Base-by-base conservation (phyloP, 2,113 vertebrate species). In the Pungitius pungitius region DNA sequence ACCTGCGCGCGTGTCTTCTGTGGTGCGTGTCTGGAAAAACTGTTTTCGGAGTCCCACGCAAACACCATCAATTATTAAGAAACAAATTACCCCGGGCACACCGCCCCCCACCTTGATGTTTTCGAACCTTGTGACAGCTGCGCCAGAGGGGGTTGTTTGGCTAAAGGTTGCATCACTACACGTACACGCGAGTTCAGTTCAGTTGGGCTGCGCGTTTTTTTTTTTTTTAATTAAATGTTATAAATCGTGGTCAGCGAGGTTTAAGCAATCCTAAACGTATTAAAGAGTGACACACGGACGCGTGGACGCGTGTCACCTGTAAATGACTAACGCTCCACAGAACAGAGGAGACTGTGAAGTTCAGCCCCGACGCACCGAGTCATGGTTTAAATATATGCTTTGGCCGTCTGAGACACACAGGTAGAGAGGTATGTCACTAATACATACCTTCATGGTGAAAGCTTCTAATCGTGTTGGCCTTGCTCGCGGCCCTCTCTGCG, bases 401-500 rank as follows among this genome's bases (percentile, higher is more conserved):
- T 80, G 69, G 45, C 27, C 73, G 90, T 92, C 90, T 92, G 92
- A 82, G 87, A 60, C 82, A 73, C 72, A 84, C 89, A 91, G 88
- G 83, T 88, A 5, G 2, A 88, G 78, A 89, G 90, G 87, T 92
- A 91, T 91, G 90, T 88, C 90, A 85, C 87, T 86, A 89, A 89
- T 84, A 84, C 93, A 91, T 93, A 99, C 97, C 97, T 96, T 99
- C 97, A 75, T 99, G 97, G 91, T 98, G 96, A 93, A 99, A 99
- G 91, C 97, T 98, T 93, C 97, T 95, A 87, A 99, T 96, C 17
- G 97, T 99, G 92, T 97, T 99, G 89, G 97, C 97, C 63, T 92
- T 94, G 94, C 97, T 98, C 88, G 95, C 94, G 24, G 96, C 95
- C 78, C 93, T 92, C 89, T 97, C 97, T 83, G 95, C 92, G 78